These are phyloP conservation scores for Carapus acus DNA, from an alignment of 2,797 vertebrate species.

Conservation along the genomic window DNA sequence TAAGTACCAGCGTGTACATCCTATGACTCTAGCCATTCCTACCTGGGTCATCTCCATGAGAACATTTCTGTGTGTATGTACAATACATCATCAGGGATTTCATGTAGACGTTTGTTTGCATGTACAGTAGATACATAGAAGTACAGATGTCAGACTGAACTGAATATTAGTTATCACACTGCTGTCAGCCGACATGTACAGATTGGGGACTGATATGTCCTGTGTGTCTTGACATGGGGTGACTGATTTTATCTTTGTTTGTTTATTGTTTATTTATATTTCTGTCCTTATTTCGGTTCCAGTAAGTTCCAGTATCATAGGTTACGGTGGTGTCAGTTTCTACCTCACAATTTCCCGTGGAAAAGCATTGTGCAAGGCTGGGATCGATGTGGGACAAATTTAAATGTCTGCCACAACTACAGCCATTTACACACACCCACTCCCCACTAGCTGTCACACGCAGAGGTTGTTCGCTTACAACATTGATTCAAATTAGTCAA, in stretches of 20 bases:
- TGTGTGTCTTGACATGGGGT: constrained; percentile 38
- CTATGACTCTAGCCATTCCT: constrained; percentile 26
- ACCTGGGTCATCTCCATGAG: constrained; percentile 23
- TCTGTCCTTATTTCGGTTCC: constrained; percentile 2
- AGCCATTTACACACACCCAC: too few relatives aligned
- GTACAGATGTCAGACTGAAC: constrained; percentile 41
- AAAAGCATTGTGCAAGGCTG: constrained; percentile 33
- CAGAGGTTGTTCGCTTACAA: constrained; percentile 1
- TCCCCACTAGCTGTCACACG: constrained; percentile 9
- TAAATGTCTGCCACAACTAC: constrained; percentile 21
- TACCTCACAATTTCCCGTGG: constrained; percentile 29
- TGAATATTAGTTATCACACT: constrained; percentile 15
- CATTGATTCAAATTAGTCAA: constrained; percentile 14
- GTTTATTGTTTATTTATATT: constrained; percentile 9
- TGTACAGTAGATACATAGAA: constrained; percentile 44
- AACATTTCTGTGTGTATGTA: constrained; percentile 33
- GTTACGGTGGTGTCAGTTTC: constrained; percentile 33
- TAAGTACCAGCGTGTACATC: constrained; percentile 23
- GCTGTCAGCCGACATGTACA: constrained; percentile 29
- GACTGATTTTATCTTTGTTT: constrained; percentile 15
- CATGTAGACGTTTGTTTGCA: constrained; percentile 43
- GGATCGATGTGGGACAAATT: constrained; percentile 3
- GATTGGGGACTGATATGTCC: constrained; percentile 9
- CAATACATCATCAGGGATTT: constrained; percentile 50
- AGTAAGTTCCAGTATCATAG: not conserved